These are phyloP conservation scores for Drosophila ustulata DNA, from an alignment of 2,888 invertebrate species.

Conservation along the genomic window DNA sequence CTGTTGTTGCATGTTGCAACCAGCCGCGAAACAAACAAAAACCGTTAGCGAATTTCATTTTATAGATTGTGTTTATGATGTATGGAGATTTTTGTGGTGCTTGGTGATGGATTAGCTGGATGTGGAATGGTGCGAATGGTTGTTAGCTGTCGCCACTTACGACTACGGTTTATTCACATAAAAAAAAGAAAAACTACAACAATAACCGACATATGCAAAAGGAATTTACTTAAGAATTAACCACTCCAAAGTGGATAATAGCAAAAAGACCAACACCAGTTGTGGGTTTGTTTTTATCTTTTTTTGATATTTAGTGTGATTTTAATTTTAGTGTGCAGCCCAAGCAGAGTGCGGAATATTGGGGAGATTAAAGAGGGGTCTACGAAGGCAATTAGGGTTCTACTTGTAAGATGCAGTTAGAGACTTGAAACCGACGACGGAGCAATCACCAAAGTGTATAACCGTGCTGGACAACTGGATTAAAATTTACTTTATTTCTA, in stretches of 20 bases:
- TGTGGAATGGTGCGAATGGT: slow-evolving; percentile 19
- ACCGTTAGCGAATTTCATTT: slow-evolving; percentile 5
- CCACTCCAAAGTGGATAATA: slow-evolving; percentile 3
- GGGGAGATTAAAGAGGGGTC: background rate
- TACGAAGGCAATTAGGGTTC: background rate
- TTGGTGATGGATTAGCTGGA: slow-evolving; percentile 18
- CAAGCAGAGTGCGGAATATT: slow-evolving; percentile 41
- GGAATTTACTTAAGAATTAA: slow-evolving; percentile 24
- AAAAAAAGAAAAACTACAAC: slow-evolving; percentile 30
- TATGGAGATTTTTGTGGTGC: slow-evolving; percentile 18
- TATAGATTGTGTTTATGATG: background rate
- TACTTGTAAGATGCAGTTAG: slow-evolving; percentile 29
- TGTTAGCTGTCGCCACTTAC: slow-evolving; percentile 50
- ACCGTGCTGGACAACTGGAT: background rate
- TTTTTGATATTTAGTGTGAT: background rate
- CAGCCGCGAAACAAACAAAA: slow-evolving; percentile 1
- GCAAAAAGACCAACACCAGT: slow-evolving; percentile 39
- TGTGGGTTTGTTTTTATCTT: slow-evolving; percentile 5
- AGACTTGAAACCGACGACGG: slow-evolving; percentile 8
- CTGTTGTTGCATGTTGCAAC: slow-evolving; percentile 85
- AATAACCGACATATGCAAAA: slow-evolving; percentile 41
- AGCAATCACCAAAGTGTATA: background rate
- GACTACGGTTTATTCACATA: slow-evolving; percentile 58
- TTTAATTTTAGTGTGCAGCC: slow-evolving; percentile 28
- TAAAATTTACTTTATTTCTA: background rate